These are phyloP conservation scores for Panthera tigris DNA, from an alignment of 2,113 vertebrate species.

Conservation along the genomic window DNA sequence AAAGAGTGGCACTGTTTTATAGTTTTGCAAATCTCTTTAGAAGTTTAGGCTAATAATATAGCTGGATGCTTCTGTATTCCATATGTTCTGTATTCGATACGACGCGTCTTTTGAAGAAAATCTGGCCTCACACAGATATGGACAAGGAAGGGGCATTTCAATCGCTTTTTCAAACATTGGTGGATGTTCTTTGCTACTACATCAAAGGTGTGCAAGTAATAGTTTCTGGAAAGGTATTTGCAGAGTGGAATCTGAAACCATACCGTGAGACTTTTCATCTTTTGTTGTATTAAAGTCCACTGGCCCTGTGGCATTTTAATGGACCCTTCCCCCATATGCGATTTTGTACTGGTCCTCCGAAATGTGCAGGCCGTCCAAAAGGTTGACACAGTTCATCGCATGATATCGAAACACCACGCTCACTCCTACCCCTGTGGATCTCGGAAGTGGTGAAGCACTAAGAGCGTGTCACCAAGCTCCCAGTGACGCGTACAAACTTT, in stretches of 20 bases:
- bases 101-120: neutral
- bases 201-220: neutral
- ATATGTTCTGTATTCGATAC: neutral
- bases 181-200: neutral
- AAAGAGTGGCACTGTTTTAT: neutral
- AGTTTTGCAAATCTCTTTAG: neutral
- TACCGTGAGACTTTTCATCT: too few relatives aligned
- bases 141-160: rapidly evolving
- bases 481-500: neutral
- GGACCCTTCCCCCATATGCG: neutral
- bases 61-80: neutral
- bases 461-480: neutral
- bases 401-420: neutral
- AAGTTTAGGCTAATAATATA: neutral
- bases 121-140: too few relatives aligned
- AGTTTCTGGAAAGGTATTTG: neutral
- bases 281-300: neutral
- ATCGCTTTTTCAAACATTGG: neutral
- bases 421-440: neutral
- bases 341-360: neutral
- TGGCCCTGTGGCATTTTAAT: neutral
- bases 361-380: too few relatives aligned
- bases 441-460: neutral
- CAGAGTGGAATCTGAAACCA: neutral
- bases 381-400: too few relatives aligned